Evolutionary conservation across 2,888 invertebrate genomes (phyloP).

Genomic region (Drosophila stalkeri): DNA sequence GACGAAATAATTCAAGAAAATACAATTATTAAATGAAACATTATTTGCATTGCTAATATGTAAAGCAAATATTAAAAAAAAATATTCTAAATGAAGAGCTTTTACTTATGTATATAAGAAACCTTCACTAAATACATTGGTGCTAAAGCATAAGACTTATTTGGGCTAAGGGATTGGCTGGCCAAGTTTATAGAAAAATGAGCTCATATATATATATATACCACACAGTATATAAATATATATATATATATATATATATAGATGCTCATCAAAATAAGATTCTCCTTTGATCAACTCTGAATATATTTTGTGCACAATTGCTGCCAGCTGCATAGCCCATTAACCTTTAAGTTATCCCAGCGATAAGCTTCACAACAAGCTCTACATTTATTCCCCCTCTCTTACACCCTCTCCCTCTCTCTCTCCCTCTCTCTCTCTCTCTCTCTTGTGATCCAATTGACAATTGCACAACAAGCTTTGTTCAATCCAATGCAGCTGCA

Average conservation of each 20-base stretch:
- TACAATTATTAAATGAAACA: no score
- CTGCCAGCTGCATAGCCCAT: conserved; percentile 18
- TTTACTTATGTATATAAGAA: no score
- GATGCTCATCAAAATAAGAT: neutral
- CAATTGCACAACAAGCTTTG: conserved; percentile 41
- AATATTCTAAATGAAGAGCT: no score
- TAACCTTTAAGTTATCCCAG: conserved; percentile 31
- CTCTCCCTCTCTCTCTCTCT: no score
- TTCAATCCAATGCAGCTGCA: conserved; percentile 26
- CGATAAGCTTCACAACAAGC: conserved; percentile 41
- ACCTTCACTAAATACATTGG: no score
- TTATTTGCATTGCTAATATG: no score
- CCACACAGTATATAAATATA: neutral
- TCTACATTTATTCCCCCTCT: conserved; percentile 4
- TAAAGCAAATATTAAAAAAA: no score
- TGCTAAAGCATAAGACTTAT: no score
- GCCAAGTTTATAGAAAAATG: conserved; percentile 6
- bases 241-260: neutral
- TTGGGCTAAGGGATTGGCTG: neutral
- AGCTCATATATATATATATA: conserved; percentile 6
- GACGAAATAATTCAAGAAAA: no score
- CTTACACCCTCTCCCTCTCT: neutral
- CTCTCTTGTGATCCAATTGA: conserved; percentile 33
- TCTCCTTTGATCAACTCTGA: neutral
- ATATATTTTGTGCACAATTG: neutral